Evolutionary conservation across 2,113 vertebrate genomes (phyloP), one percentile per base, ranked within the genome.

Genomic region (Fulmarus glacialis): DNA sequence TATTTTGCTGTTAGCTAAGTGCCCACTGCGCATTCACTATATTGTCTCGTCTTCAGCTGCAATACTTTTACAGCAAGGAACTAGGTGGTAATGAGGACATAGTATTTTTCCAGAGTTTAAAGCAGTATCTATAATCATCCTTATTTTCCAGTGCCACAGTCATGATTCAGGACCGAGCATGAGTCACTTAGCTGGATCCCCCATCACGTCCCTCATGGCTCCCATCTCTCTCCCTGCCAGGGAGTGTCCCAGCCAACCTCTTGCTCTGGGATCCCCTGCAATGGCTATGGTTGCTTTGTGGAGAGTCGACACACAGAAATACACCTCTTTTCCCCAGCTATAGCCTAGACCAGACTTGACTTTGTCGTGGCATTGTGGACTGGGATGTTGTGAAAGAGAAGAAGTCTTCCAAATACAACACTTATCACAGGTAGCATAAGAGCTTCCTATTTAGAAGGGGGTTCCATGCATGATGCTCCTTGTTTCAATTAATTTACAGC

Each of bases 141-240:
- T 36, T 17, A 26, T 59, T 89, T 94, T 74, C 4, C 16, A 36
- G 47, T 63, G n/a, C 26, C 75, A 58, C 14, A 60, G 11, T 34
- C 4, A 1, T 19, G n/a, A 74, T 59, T 95, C 56, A 77, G 26
- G 18, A 21, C 27, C 26, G 7, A 79, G 40, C 8, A 74, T 29
- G 16, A 34, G 36, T 24, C 6, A 29, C 9, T 48, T 52, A 58
- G 6, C 17, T 82, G 55, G 11, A 78, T 81, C 26, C 17, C 18
- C 3, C 12, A 29, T 52, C 40, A 29, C 1, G 0, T 36, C n/a
- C 17, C 19, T 82, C 3, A 0, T 16, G 9, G 4, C 4, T 77
- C 24, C 30, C 15, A 17, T 30, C 27, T 66, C 24, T 15, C 9
- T 52, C 7, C 4, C 22, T 68, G 7, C 8, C 21, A 72, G 15